phyloP scores from a whole-genome alignment of 2,113 vertebrate species.

The Bungarus multicinctus region DNA sequence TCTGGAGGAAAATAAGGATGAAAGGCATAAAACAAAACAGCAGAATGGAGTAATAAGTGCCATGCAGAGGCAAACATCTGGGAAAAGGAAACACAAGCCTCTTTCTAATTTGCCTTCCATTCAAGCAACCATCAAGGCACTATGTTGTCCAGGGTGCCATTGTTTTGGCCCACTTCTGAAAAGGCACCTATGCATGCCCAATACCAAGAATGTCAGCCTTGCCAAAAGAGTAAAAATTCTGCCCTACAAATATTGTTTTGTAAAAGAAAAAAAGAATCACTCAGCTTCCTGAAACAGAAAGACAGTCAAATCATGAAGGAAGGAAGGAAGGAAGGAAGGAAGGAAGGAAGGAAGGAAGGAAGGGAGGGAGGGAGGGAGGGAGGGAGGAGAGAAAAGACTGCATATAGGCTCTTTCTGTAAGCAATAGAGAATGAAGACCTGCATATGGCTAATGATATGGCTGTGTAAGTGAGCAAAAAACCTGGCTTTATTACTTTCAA shows the following conservation, averaged over 20 bases:
- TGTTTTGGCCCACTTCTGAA: slow-evolving; percentile 34
- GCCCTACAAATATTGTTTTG: not conserved
- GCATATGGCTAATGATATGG: not conserved
- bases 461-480: not conserved
- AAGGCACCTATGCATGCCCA: not conserved
- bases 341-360: too few relatives aligned
- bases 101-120: slow-evolving; percentile 31
- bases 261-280: not conserved
- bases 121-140: not conserved
- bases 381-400: not conserved
- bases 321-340: too few relatives aligned
- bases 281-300: not conserved
- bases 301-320: not conserved
- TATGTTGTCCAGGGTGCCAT: slow-evolving; percentile 31
- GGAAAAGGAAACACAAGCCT: slow-evolving; percentile 18
- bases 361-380: too few relatives aligned
- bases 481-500: not conserved
- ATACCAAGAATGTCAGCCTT: slow-evolving; percentile 28
- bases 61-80: slow-evolving; percentile 27
- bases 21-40: not conserved
- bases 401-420: not conserved
- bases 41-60: not conserved
- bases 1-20: slow-evolving; percentile 31
- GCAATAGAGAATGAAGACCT: not conserved
- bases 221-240: slow-evolving; percentile 17